A percentile compares a stretch with the other conserved stretches of the same genome.
phyloP scores from a whole-genome alignment of 2,113 vertebrate species.

The Lathamus discolor region DNA sequence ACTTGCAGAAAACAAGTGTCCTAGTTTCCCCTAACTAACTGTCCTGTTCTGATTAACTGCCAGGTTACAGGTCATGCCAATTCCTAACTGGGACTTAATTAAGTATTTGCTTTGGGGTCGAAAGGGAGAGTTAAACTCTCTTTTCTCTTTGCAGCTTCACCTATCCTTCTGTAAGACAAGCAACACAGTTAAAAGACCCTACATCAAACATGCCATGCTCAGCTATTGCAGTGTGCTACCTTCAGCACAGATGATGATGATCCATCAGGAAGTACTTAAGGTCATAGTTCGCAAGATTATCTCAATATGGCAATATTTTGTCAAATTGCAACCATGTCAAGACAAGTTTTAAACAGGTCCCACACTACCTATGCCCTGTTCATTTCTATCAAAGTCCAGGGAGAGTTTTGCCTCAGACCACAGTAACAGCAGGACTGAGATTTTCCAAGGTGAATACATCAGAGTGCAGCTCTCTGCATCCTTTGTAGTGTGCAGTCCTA shows the following conservation, averaged over 20 bases:
- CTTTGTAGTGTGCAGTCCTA: not conserved
- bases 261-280: not conserved
- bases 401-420: not conserved
- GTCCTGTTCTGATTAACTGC: not conserved
- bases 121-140: not conserved
- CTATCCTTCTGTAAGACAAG: not conserved
- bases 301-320: not conserved
- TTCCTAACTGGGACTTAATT: not conserved
- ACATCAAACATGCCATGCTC: not conserved
- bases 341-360: not conserved
- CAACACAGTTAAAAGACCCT: not conserved
- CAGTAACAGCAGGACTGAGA: not conserved
- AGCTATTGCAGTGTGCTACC: not conserved
- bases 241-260: not conserved
- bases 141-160: not conserved
- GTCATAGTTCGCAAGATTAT: not conserved
- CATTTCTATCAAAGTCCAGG: not conserved
- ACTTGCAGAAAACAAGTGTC: slow-evolving; percentile 26
- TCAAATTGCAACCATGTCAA: not conserved
- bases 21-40: not conserved
- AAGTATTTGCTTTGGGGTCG: not conserved
- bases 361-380: not conserved
- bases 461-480: not conserved
- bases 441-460: not conserved
- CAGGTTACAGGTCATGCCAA: not conserved